phyloP scores from a whole-genome alignment of 1,140 invertebrate genomes.

The Pseudachorutes palmiensis region DNA sequence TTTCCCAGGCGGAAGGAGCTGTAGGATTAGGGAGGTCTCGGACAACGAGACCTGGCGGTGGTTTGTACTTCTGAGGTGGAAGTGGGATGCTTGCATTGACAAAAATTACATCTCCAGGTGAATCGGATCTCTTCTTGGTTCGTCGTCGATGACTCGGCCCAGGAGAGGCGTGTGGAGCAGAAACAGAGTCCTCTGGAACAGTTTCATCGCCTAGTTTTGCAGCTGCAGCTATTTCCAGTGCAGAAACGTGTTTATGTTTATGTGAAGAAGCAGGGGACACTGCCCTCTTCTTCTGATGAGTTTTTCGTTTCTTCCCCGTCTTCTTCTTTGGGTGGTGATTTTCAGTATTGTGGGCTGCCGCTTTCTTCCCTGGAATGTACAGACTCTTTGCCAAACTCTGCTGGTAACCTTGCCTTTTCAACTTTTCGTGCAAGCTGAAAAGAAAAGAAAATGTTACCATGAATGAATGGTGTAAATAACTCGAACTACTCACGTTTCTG shows the following conservation, averaged over 20 bases:
- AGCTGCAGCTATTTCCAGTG: neutral
- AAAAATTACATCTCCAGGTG: neutral
- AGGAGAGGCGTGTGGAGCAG: too few species aligned
- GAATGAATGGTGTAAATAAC: neutral
- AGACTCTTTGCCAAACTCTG: neutral
- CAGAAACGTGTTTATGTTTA: too few species aligned
- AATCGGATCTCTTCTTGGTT: neutral
- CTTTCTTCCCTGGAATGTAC: neutral
- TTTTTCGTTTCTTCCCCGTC: neutral
- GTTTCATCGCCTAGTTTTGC: too few species aligned
- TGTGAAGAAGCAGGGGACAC: neutral
- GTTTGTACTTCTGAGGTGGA: neutral
- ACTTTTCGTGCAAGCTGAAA: neutral
- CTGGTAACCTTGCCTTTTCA: neutral
- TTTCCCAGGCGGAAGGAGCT: neutral
- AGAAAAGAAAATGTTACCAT: neutral
- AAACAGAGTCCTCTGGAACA: too few species aligned
- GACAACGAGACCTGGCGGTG: neutral
- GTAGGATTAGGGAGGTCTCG: neutral
- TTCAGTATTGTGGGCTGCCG: neutral
- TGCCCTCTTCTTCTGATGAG: neutral
- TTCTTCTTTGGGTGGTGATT: neutral
- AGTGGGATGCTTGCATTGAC: constrained; percentile 5
- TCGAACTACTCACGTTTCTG: neutral
- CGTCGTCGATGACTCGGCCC: neutral